Evolutionary conservation across 2,113 vertebrate genomes (phyloP), one percentile per base, ranked within the genome.

Genomic region (Aleadryas rufinucha): DNA sequence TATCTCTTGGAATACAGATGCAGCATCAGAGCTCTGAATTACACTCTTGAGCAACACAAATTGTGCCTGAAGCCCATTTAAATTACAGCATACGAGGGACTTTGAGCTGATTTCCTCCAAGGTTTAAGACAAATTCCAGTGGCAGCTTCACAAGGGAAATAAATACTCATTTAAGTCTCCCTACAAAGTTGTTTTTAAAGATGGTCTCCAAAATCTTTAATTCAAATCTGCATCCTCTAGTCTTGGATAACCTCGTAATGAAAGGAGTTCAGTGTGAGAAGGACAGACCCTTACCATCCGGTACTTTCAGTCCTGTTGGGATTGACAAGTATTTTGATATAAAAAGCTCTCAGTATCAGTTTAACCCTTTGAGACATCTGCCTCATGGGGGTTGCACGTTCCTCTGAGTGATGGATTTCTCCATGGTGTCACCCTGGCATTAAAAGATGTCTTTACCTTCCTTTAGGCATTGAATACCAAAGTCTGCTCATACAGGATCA

Each of bases 51-150:
- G 72, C 41, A 88, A 59, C 49, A 42, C 12, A 15, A 65, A 47
- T 69, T 92, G 91, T 83, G 50, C 82, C 72, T 50, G 89, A 65
- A 93, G 60, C 68, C 50, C 23, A 13, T 74, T 90, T 84, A 89
- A 93, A 89, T 84, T 84, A 31, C 7, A 68, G 47, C 71, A 13
- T 65, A 17, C 52, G 59, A 86, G 50, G 50, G 63, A 77, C 64
- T 84, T 92, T 4, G 54, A 93, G 86, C 84, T 75, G 63, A 72
- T 95, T 93, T 95, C 86, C 79, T 92, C 24, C 79, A 66, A 92
- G 42, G 24, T 90, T 90, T 81, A 65, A 90, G 78, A 70, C 87
- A 90, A 86, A 95, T 90, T 88, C 63, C 71, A 59, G 0, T 1
- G 8, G 79, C 54, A 70, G n/a, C 83, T 69, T 95, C 71, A 39